A percentile compares a stretch with the other conserved stretches of the same genome.
Conservation (phyloP, 2,888 invertebrate species). For the Agrochola litura region DNA sequence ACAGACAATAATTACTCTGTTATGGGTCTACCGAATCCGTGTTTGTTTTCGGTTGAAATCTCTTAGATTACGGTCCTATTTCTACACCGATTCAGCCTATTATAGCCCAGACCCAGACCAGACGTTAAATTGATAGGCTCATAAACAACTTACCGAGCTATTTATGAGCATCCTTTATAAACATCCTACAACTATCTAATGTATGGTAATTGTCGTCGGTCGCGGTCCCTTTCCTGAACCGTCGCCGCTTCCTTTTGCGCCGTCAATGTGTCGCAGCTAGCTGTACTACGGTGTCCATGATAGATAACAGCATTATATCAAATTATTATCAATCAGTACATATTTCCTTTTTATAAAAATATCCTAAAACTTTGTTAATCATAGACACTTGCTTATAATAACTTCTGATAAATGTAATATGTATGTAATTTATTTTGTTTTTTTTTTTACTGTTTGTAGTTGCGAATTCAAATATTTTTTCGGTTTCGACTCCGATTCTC, state of each 20-base stretch:
- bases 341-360: conserved; percentile 12
- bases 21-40: background rate
- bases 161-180: conserved; percentile 62
- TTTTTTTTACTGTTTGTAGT: conserved; percentile 16
- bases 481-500: conserved; percentile 22
- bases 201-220: conserved; percentile 58
- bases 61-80: background rate
- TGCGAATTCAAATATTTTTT: conserved; percentile 20
- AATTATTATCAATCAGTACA: conserved; percentile 10
- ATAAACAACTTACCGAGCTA: conserved; percentile 54
- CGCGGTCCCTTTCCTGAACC: conserved; percentile 62
- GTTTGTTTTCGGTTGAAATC: background rate
- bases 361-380: background rate
- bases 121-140: conserved; percentile 44
- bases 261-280: conserved; percentile 39
- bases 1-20: background rate
- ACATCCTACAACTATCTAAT: conserved; percentile 55
- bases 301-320: conserved; percentile 21
- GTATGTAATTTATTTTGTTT: conserved; percentile 28
- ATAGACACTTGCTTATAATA: conserved; percentile 25
- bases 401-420: conserved; percentile 37
- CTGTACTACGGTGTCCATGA: conserved; percentile 32
- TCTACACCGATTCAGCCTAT: background rate
- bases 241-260: conserved; percentile 54
- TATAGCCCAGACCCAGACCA: conserved; percentile 22